phyloP scores from a whole-genome alignment of 2,797 vertebrate species.

The Amblyraja radiata region DNA sequence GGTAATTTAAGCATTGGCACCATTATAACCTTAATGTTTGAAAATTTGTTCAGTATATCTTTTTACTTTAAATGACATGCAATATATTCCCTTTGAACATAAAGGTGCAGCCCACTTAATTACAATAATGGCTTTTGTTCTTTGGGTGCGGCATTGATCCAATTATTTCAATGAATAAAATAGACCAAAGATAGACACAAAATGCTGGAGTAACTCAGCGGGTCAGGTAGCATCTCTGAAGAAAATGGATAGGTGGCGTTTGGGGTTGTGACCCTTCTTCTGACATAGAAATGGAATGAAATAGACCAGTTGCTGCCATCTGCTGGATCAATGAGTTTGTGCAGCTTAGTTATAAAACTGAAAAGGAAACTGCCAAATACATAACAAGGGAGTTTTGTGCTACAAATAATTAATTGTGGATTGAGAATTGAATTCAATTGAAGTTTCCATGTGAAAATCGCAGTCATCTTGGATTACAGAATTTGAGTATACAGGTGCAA shows the following conservation, averaged over 20 bases:
- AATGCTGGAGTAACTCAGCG: no score
- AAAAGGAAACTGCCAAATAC: background rate
- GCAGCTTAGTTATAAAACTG: background rate
- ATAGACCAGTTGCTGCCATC: background rate
- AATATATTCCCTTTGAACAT: background rate
- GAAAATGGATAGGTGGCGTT: no score
- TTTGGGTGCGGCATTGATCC: background rate
- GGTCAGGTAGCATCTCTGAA: no score
- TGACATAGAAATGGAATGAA: no score
- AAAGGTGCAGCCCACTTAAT: background rate
- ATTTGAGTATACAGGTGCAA: no score
- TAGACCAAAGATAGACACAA: no score
- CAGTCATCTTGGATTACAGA: no score
- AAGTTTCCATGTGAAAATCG: no score
- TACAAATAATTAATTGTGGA: no score
- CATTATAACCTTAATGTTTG: background rate
- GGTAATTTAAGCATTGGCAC: background rate
- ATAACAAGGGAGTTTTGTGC: no score
- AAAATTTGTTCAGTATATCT: background rate
- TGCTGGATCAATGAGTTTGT: conserved; percentile 9
- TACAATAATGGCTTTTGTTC: background rate
- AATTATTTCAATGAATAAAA: background rate
- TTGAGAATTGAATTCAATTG: no score
- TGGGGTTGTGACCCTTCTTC: no score
- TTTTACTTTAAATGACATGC: background rate